These are phyloP conservation scores for Drosophila multiciliata DNA, from an alignment of 2,888 invertebrate species.

Conservation along the genomic window DNA sequence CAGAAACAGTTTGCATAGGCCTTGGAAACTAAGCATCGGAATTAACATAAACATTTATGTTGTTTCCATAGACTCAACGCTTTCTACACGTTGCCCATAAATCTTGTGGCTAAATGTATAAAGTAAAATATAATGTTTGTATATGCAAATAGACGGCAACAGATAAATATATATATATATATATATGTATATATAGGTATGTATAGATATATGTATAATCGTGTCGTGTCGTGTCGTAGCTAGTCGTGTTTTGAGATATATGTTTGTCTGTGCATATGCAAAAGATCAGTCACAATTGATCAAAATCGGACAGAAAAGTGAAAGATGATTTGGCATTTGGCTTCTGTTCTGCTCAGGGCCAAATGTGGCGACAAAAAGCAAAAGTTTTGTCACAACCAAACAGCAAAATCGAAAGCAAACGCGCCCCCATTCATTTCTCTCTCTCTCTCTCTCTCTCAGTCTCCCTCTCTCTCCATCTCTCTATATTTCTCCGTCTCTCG, in stretches of 20 bases:
- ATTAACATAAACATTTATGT: conserved; percentile 11
- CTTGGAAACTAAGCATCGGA: conserved; percentile 17
- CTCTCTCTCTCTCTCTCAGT: background rate
- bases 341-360: conserved; percentile 59
- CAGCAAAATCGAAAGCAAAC: conserved; percentile 19
- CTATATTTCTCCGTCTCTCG: background rate
- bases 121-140: conserved; percentile 17
- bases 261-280: conserved; percentile 22
- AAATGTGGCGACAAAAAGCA: conserved; percentile 50
- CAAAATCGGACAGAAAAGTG: conserved; percentile 58
- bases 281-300: conserved; percentile 72
- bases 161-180: conserved; percentile 7
- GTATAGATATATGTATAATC: conserved; percentile 1
- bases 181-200: background rate
- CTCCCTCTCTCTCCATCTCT: background rate
- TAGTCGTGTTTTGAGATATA: conserved; percentile 6
- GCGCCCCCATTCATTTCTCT: conserved; percentile 4
- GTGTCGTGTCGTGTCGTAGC: conserved; percentile 20
- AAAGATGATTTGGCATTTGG: conserved; percentile 46
- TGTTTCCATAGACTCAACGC: conserved; percentile 12
- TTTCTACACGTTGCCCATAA: conserved; percentile 25
- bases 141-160: conserved; percentile 27
- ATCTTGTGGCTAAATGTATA: conserved; percentile 31
- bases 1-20: background rate
- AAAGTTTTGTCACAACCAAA: conserved; percentile 58